Conservation (phyloP, 2,113 vertebrate species). For the Erythrocercus mccallii region DNA sequence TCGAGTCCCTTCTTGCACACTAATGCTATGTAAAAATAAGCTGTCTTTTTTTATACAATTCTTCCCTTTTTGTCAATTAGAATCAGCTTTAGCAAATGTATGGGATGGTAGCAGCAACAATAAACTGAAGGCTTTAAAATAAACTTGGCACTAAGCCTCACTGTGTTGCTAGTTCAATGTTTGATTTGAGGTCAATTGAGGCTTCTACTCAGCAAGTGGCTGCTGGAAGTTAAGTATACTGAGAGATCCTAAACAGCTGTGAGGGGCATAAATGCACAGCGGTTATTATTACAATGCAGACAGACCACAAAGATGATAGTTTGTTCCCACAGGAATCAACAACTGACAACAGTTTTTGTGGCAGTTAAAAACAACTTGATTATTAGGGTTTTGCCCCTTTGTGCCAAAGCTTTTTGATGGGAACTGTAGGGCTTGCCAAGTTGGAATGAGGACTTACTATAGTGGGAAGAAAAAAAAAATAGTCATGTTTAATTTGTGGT, state of each 20-base stretch:
- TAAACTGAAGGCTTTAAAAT: background rate
- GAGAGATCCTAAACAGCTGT: background rate
- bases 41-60: background rate
- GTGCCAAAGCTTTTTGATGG: background rate
- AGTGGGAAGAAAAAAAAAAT: background rate
- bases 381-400: background rate
- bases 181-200: background rate
- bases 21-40: background rate
- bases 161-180: background rate
- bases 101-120: background rate
- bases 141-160: background rate
- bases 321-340: background rate
- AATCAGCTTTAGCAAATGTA: background rate
- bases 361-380: background rate
- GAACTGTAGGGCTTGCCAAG: background rate
- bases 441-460: background rate
- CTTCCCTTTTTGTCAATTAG: background rate
- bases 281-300: background rate
- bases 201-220: background rate
- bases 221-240: background rate
- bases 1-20: background rate
- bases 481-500: background rate
- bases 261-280: background rate
- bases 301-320: background rate
- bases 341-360: background rate